A percentile compares a stretch with the other conserved stretches of the same genome.
These are phyloP conservation scores for Pediacus dermestoides DNA, from an alignment of 2,888 invertebrate genomes.

Conservation along the genomic window DNA sequence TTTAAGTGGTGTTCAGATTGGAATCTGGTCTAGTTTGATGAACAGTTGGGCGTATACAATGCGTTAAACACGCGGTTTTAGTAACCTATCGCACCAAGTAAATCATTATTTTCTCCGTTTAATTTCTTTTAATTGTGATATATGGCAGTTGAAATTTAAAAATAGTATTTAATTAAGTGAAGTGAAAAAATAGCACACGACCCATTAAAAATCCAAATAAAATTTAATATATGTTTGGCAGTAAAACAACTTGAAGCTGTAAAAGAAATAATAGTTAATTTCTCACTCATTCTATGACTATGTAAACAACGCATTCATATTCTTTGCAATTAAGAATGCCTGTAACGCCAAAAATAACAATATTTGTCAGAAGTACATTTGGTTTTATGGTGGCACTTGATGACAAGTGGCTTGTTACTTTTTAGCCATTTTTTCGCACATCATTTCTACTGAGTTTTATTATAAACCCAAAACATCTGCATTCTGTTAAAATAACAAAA, in stretches of 20 bases:
- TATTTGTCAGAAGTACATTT: slow-evolving; percentile 26
- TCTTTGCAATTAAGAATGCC: slow-evolving; percentile 18
- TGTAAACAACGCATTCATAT: slow-evolving; percentile 17
- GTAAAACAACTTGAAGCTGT: slow-evolving; percentile 11
- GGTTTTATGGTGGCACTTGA: slow-evolving; percentile 21
- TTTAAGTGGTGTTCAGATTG: too few relatives aligned
- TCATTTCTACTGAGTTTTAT: slow-evolving; percentile 13
- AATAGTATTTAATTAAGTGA: slow-evolving; percentile 14
- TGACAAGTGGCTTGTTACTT: slow-evolving; percentile 16
- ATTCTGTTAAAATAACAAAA: slow-evolving; percentile 2
- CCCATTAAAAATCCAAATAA: slow-evolving; percentile 18
- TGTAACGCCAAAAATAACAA: slow-evolving; percentile 25
- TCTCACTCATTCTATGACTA: slow-evolving; percentile 11
- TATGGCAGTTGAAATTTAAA: slow-evolving; percentile 10
- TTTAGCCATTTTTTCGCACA: slow-evolving; percentile 18
- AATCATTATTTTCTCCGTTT: too few relatives aligned
- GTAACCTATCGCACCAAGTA: too few relatives aligned
- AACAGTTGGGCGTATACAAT: too few relatives aligned
- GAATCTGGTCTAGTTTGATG: too few relatives aligned
- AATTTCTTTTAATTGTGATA: slow-evolving; percentile 17
- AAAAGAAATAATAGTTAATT: slow-evolving; percentile 13
- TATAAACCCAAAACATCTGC: slow-evolving; percentile 18
- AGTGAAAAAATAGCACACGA: slow-evolving; percentile 17
- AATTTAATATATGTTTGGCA: slow-evolving; percentile 9
- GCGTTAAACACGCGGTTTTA: too few relatives aligned